A percentile compares a stretch with the other conserved stretches of the same genome.
Evolutionary conservation across 92 coral and sea anemone species (phyloP).

Genomic region (Phenganax stokvisi): DNA sequence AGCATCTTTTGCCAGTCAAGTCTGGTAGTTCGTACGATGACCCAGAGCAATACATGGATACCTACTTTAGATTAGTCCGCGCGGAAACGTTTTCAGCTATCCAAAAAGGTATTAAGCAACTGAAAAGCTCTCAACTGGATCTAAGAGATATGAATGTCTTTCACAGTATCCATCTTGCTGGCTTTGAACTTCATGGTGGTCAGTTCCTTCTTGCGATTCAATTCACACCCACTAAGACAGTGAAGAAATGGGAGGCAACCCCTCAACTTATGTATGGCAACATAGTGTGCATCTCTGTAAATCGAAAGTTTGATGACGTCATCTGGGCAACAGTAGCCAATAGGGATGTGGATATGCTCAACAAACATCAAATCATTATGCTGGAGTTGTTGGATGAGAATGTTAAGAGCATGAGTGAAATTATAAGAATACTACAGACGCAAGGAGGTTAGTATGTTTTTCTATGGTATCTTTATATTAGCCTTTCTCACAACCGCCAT

Average conservation of each 20-base stretch:
- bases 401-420: not conserved
- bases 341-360: slow-evolving; percentile 16
- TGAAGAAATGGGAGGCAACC: slow-evolving; percentile 34
- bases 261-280: slow-evolving; percentile 40
- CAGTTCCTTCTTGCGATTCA: slow-evolving; percentile 26
- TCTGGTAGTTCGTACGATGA: slow-evolving; percentile 10
- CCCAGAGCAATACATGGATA: slow-evolving; percentile 44
- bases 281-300: slow-evolving; percentile 28
- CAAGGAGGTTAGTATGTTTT: slow-evolving; percentile 17
- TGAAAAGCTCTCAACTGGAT: slow-evolving; percentile 28
- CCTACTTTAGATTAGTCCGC: slow-evolving; percentile 36
- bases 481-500: too few relatives aligned
- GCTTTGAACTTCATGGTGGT: slow-evolving; percentile 13
- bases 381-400: slow-evolving; percentile 35
- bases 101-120: slow-evolving; percentile 35
- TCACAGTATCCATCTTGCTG: slow-evolving; percentile 21
- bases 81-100: slow-evolving; percentile 42
- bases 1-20: slow-evolving; percentile 25
- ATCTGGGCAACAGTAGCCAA: slow-evolving; percentile 41
- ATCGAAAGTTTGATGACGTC: slow-evolving; percentile 41
- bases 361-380: slow-evolving; percentile 22
- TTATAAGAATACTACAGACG: slow-evolving; percentile 13
- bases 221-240: slow-evolving; percentile 17
- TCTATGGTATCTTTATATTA: not conserved
- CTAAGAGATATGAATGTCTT: slow-evolving; percentile 39